Evolutionary conservation across 2,888 invertebrate genomes (phyloP), one percentile per base, ranked within the genome.

Genomic region (Operophtera brumata): DNA sequence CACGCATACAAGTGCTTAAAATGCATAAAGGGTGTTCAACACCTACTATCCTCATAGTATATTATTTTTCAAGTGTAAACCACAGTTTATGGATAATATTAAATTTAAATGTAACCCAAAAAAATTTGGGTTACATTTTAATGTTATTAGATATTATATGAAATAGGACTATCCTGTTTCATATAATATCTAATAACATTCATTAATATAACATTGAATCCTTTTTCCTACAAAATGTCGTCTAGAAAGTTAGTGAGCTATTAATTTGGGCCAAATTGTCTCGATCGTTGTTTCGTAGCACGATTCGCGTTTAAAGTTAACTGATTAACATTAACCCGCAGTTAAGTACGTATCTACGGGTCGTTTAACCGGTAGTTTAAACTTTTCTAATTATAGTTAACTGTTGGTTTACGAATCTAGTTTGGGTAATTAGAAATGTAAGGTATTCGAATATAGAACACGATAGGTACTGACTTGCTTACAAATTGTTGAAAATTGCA

Each of bases 381-480:
- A 88, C 81, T 87, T 87, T 87, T 82, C 82, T 82, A 82, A 86
- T 88, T 85, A 82, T 78, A 80, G 70, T 76, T 77, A 77, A 78
- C 81, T 70, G 67, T 65, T 67, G 73, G 72, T 75, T 79, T 75
- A 75, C 73, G 68, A 67, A 63, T 71, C 65, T 69, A 68, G 65
- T 64, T 56, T 34, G 52, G 63, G 57, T 66, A 64, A 61, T 61
- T 64, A 64, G 66, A 67, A 69, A 42, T 42, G 34, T 44, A 30
- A 50, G 39, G 30, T 12, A 30, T 47, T 44, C 9, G 40, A 42
- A 39, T 47, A 34, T 52, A 44, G 32, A 47, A 51, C 37, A 45
- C 12, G 9, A 40, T 36, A 36, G 36, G n/a, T n/a, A n/a, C n/a
- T 52, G 56, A 39, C 45, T 42, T 49, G 57, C 39, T 52, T 57